Conservation (phyloP, 2,113 vertebrate species). For the rat (Rattus norvegicus) region GRCr8 NC_086034.1:34120001-34120500, state of each 20-base stretch:
- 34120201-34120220: neutral
- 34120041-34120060: neutral
- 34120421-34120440: too few species aligned
- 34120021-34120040: neutral
- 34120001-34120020: neutral
- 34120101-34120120: neutral
- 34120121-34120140: neutral
- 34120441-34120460: too few species aligned
- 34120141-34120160: neutral
- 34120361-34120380: neutral
- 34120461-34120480: neutral
- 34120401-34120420: too few species aligned
- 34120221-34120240: neutral
- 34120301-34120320: too few species aligned
- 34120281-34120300: neutral
- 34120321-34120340: neutral
- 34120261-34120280: neutral
- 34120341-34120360: neutral
- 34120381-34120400: too few species aligned
- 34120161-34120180: neutral
- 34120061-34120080: neutral
- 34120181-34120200: neutral
- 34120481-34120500: neutral
- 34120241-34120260: neutral
- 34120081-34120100: neutral